These are phyloP conservation scores for Merodon equestris DNA, from an alignment of 2,888 invertebrate species.

Conservation along the genomic window DNA sequence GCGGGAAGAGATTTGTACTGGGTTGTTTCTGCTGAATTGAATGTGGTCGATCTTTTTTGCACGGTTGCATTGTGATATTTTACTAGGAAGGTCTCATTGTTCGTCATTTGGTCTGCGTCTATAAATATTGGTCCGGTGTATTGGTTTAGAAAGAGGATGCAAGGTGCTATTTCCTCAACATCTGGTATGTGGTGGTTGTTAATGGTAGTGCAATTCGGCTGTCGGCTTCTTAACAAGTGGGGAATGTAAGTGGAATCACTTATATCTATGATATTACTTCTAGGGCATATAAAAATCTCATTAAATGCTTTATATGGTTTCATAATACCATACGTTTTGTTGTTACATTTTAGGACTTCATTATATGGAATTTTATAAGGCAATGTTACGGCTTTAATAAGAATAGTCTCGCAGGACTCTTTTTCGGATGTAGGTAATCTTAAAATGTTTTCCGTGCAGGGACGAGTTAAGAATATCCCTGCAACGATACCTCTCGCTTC, in stretches of 20 bases:
- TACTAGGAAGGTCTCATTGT: conserved; percentile 4
- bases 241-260: conserved; percentile 12
- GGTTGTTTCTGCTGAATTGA: conserved; percentile 1
- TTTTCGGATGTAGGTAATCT: too few species aligned
- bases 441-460: too few species aligned
- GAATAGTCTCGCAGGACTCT: too few species aligned
- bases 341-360: too few species aligned
- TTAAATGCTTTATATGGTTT: too few species aligned
- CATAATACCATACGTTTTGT: too few species aligned
- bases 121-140: conserved; percentile 9
- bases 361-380: too few species aligned
- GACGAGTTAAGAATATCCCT: too few species aligned
- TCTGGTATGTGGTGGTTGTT: conserved; percentile 23
- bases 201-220: conserved; percentile 8
- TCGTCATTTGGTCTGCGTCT: conserved; percentile 2
- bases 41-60: background rate
- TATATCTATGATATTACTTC: conserved; percentile 1
- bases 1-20: conserved; percentile 1
- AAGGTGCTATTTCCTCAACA: conserved; percentile 19
- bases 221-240: conserved; percentile 14
- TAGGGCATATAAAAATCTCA: too few species aligned
- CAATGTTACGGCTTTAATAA: too few species aligned
- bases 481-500: too few species aligned
- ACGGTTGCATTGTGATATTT: conserved; percentile 13
- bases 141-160: conserved; percentile 22